Evolutionary conservation across 30 jellyfish, hydroid and myxozoan species (phyloP), one percentile per base, ranked within the genome.

Genomic region (Cassiopea xamachana): DNA sequence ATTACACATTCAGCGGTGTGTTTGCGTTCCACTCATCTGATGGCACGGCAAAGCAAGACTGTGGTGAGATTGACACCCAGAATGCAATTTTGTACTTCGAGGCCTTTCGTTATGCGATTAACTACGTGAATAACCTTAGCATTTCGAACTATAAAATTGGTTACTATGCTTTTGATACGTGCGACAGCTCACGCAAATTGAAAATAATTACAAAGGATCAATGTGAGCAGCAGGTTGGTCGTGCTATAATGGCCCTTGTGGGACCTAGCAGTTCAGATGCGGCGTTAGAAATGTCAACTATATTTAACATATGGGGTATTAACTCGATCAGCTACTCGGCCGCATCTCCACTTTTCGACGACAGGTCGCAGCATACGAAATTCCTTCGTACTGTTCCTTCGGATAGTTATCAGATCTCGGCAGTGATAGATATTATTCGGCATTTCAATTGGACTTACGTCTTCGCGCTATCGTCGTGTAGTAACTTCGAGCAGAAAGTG

Each of bases 371-470:
- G 60, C 86, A 91, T 69, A 50, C 48, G 4, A 84, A 85, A 50
- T 85, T 91, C 55, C 80, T 46, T 78, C 92, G 97, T 60, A 91
- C 97, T 17, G 95, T 91, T 13, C 97, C 97, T 4, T 86, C 94
- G 2, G 94, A 91, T 61, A 18, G 89, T 16, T 43, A 46, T 39
- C 93, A 80, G 50, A 86, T 73, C 7, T 5, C 39, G 46, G 87
- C 93, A 6, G 12, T 91, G 70, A 69, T 79, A 44, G 93, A 79
- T 64, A 60, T 91, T 43, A 61, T 87, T 4, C 15, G 47, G 46
- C 92, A 60, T 46, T 91, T 91, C 80, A 73, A 85, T 12, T 91
- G 97, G 97, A 79, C 86, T 13, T 91, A 85, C 60, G 73, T 91
- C 17, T 48, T 88, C 55, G 76, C 93, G 12, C 73, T 91, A 15